Base-by-base conservation (phyloP, 1,140 invertebrate species). In the Formica selysi region DNA sequence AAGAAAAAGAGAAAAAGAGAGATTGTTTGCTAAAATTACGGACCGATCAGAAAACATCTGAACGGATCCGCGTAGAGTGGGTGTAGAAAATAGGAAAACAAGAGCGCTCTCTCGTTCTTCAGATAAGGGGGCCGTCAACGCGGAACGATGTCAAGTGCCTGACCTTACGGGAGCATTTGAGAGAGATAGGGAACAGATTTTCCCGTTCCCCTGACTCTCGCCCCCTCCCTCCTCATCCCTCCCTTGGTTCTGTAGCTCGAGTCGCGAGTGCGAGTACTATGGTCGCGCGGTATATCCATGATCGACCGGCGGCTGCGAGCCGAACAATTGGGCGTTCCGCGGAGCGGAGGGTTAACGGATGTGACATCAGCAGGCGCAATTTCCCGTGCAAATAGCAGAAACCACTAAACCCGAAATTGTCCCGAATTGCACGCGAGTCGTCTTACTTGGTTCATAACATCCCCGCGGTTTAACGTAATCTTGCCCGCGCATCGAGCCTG, bases 301-400 rank as follows among this genome's bases (percentile, higher is more conserved):
- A 90, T 90, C 89, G 85, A 90, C 54, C 85, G 26, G 74, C 36
- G 57, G 54, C 76, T 70, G 59, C 76, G 68, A 85, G 44, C 86
- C 57, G 86, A 91, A 90, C 86, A 91, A 91, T 91, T 84, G 90
- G 44, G 80, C 59, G 83, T 44, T 88, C 64, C 61, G 57, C 32
- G 83, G 41, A 70, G 76, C 83, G 85, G 70, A 64, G 93, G 92
- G 90, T 89, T 91, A 93, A 91, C 93, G 93, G 93, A 94, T 93
- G 92, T 93, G 93, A 94, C 93, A 93, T 94, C 93, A 94, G 93
- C 93, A 93, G 91, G 92, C 92, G 93, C 93, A 94, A 94, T 94
- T 94, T 94, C 93, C 93, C 89, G 92, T 85, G 90, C 92, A 93
- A 94, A 94, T 94, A 94, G 93, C 92, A 94, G 93, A 93, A 93